These are phyloP conservation scores for Eutrigla gurnardus DNA, from an alignment of 2,797 vertebrate genomes.

Conservation along the genomic window DNA sequence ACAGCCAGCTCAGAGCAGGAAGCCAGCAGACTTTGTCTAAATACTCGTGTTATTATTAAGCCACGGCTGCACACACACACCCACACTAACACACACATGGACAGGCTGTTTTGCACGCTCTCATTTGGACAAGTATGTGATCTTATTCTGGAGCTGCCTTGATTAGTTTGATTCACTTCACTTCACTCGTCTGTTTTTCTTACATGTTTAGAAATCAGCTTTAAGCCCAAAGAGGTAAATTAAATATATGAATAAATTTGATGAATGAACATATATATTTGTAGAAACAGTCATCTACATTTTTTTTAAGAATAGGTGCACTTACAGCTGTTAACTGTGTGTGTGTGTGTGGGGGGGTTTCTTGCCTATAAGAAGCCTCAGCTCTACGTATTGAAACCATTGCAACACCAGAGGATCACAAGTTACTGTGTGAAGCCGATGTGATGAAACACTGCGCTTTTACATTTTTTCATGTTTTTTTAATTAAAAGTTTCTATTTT, in stretches of 20 bases:
- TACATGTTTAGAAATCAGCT: neutral
- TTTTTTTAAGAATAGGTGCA: neutral
- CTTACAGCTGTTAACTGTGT: neutral
- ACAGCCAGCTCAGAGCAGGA: slow-evolving; percentile 12
- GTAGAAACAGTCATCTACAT: neutral
- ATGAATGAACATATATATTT: slow-evolving; percentile 4
- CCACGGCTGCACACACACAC: neutral
- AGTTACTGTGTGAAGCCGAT: slow-evolving; percentile 21
- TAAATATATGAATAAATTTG: neutral
- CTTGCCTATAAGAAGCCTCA: neutral
- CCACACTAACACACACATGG: neutral
- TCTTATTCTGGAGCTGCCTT: slow-evolving; percentile 38
- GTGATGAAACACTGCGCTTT: slow-evolving; percentile 1
- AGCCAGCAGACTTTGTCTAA: slow-evolving; percentile 9
- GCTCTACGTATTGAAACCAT: slow-evolving; percentile 7
- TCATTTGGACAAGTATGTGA: slow-evolving; percentile 33
- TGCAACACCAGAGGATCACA: slow-evolving; percentile 23
- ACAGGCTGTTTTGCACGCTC: slow-evolving; percentile 9
- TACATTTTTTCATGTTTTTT: neutral
- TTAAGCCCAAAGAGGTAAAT: neutral
- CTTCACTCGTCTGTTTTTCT: neutral
- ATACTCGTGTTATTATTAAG: slow-evolving; percentile 16
- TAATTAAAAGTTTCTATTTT: too few relatives aligned
- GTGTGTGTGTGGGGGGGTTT: too few relatives aligned
- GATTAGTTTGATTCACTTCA: slow-evolving; percentile 36